Evolutionary conservation across 1,140 invertebrate species (phyloP).

Genomic region (Acromyrmex heyeri): DNA sequence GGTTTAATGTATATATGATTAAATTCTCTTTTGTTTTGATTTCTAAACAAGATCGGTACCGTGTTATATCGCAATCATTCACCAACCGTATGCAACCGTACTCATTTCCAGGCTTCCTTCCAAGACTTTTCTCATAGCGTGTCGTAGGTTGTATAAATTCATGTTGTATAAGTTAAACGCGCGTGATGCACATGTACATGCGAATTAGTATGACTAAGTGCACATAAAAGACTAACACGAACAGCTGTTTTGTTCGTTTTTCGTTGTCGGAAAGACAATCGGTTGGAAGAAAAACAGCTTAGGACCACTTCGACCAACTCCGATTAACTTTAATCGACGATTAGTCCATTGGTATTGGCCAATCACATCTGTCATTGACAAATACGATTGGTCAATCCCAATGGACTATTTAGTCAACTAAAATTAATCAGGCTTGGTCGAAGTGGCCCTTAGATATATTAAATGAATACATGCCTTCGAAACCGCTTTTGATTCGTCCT

Average conservation of each 20-base stretch:
- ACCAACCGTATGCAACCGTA: constrained; percentile 62
- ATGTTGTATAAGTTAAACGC: constrained; percentile 60
- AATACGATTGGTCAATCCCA: too few relatives aligned
- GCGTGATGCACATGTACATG: constrained; percentile 58
- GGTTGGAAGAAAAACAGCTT: constrained; percentile 81
- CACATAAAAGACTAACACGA: constrained; percentile 77
- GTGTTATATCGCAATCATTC: constrained; percentile 53
- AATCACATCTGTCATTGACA: too few relatives aligned
- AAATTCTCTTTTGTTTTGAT: constrained; percentile 69
- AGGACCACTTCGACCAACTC: background rate
- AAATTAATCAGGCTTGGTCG: too few relatives aligned
- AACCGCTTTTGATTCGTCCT: constrained; percentile 51
- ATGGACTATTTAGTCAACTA: too few relatives aligned
- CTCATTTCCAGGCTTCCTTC: constrained; percentile 70
- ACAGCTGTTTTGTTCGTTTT: constrained; percentile 71
- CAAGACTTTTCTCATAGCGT: constrained; percentile 77
- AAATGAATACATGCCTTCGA: background rate
- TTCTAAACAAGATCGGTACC: constrained; percentile 73
- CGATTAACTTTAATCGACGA: too few relatives aligned
- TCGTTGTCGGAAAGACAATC: constrained; percentile 83
- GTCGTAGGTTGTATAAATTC: constrained; percentile 55
- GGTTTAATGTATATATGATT: background rate
- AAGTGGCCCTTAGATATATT: constrained; percentile 20
- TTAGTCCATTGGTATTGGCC: too few relatives aligned
- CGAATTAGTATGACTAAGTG: constrained; percentile 65